These are phyloP conservation scores for Atta colombica DNA, from an alignment of 1,140 invertebrate species.

Conservation along the genomic window DNA sequence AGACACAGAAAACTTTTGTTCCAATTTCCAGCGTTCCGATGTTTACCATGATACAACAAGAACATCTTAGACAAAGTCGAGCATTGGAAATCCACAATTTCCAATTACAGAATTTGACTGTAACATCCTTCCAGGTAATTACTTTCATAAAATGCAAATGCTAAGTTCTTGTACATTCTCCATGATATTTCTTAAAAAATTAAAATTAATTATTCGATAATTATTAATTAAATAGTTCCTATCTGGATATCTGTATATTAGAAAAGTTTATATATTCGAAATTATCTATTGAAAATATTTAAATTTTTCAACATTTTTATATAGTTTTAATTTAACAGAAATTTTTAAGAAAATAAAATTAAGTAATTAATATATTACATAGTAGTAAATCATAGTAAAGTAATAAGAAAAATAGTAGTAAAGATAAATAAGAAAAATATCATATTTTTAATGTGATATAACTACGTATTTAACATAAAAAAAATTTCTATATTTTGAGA, in stretches of 20 bases:
- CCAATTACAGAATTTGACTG: slow-evolving; percentile 65
- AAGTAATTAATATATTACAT: background rate
- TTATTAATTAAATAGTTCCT: background rate
- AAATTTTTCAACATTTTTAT: background rate
- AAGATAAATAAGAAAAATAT: background rate
- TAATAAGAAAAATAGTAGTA: background rate
- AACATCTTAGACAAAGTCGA: slow-evolving; percentile 35
- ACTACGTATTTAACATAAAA: background rate
- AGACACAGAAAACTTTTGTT: slow-evolving; percentile 50
- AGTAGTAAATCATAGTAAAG: background rate
- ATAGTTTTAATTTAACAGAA: background rate
- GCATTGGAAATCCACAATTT: slow-evolving; percentile 62
- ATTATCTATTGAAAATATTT: background rate
- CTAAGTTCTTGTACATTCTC: background rate
- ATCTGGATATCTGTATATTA: background rate
- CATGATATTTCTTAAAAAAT: background rate
- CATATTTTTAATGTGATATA: background rate
- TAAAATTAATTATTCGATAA: background rate
- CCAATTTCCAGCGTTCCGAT: slow-evolving; percentile 45
- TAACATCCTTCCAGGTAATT: slow-evolving; percentile 62
- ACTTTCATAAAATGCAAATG: background rate
- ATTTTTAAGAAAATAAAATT: background rate
- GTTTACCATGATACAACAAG: slow-evolving; percentile 42
- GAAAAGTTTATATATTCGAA: background rate
- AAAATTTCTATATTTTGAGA: background rate